These are phyloP conservation scores for Phylloscopus collybita DNA, from an alignment of 2,797 vertebrate genomes.

Conservation along the genomic window DNA sequence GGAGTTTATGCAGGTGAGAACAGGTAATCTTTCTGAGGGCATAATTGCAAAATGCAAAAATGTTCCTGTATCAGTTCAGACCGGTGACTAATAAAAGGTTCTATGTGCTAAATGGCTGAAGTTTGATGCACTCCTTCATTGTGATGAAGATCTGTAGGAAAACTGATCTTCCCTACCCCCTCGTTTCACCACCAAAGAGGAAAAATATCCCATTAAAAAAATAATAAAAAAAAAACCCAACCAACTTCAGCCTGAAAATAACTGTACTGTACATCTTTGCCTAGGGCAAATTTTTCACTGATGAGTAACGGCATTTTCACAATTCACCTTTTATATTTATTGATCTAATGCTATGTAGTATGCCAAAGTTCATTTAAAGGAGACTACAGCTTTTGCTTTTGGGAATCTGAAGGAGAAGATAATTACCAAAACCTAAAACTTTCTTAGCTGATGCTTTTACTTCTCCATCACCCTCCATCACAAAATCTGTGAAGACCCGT, in stretches of 20 bases:
- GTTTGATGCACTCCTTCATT: background rate
- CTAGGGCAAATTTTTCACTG: conserved; percentile 77
- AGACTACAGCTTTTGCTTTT: conserved; percentile 41
- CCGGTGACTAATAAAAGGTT: conserved; percentile 41
- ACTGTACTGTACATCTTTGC: conserved; percentile 62
- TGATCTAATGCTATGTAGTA: conserved; percentile 54
- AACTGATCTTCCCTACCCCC: background rate
- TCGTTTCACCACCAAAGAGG: background rate
- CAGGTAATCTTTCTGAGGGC: conserved; percentile 55
- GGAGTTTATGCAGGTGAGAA: conserved; percentile 62
- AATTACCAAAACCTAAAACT: background rate
- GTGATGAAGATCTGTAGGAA: conserved; percentile 13
- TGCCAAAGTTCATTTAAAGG: conserved; percentile 81
- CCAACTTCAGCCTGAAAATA: conserved; percentile 60
- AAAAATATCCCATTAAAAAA: conserved; percentile 34
- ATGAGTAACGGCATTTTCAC: conserved; percentile 79
- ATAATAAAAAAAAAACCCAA: background rate
- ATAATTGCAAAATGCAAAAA: conserved; percentile 56
- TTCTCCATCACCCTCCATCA: background rate
- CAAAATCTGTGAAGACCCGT: background rate
- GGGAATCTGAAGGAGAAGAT: background rate
- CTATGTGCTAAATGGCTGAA: conserved; percentile 16
- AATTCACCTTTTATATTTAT: conserved; percentile 78
- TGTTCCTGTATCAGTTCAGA: conserved; percentile 45
- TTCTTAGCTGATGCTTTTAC: background rate